Conservation (phyloP, 2,888 invertebrate genomes). For the Pycnomerus fuliginosus region DNA sequence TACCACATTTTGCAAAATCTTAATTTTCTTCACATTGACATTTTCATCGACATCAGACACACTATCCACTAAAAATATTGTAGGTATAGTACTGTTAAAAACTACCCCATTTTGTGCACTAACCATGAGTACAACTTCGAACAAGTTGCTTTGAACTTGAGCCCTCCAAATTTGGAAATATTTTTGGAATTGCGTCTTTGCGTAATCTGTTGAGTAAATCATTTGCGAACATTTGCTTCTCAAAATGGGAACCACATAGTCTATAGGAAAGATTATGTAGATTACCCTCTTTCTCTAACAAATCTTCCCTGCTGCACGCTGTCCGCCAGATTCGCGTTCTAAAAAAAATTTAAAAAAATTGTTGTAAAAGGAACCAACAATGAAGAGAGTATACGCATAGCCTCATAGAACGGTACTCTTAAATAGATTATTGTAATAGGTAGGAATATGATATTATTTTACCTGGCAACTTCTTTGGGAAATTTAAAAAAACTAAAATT, state of each 20-base stretch:
- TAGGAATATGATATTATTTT: too few relatives aligned
- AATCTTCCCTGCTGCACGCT: not conserved
- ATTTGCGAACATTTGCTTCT: not conserved
- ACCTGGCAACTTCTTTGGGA: too few relatives aligned
- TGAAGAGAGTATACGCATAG: too few relatives aligned
- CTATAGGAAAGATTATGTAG: not conserved
- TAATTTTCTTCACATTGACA: too few relatives aligned
- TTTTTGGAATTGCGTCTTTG: not conserved
- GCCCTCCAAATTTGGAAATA: not conserved
- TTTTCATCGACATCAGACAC: not conserved
- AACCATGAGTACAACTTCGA: not conserved
- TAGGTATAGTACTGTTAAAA: too few relatives aligned
- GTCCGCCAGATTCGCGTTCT: not conserved
- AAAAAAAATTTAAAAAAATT: not conserved
- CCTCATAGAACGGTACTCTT: too few relatives aligned
- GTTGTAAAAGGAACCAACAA: not conserved
- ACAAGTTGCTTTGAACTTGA: not conserved
- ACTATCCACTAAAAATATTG: not conserved
- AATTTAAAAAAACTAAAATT: too few relatives aligned
- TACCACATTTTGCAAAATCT: not conserved
- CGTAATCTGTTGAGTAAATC: not conserved
- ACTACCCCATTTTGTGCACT: not conserved
- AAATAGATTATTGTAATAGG: too few relatives aligned
- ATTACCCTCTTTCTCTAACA: not conserved
- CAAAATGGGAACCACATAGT: not conserved